Conservation (phyloP, 2,888 invertebrate genomes). For the Stegana nigrithorax region DNA sequence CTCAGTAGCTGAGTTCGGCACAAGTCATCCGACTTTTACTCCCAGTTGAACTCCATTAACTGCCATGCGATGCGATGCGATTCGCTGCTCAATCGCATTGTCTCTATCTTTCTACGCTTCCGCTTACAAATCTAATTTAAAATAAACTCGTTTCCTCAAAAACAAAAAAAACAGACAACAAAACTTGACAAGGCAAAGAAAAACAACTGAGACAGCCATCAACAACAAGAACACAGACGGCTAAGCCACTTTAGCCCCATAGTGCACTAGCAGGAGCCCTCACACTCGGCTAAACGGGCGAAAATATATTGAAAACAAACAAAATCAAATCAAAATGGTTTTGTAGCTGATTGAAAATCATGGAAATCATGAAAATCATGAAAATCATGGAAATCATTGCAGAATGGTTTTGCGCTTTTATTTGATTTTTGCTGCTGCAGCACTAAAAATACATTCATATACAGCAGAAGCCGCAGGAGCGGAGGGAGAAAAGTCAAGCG, state of each 20-base stretch:
- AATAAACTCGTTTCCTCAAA: neutral
- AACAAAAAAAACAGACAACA: neutral
- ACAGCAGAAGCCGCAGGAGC: neutral
- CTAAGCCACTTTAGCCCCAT: conserved; percentile 29
- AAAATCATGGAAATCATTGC: conserved; percentile 25
- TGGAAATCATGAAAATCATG: neutral
- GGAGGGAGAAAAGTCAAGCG: neutral
- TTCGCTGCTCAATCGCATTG: no score
- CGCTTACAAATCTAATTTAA: neutral
- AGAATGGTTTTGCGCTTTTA: conserved; percentile 25
- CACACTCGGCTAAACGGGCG: conserved; percentile 24
- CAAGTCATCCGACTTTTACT: no score
- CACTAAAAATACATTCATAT: no score
- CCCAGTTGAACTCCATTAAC: no score
- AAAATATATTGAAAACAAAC: conserved; percentile 53
- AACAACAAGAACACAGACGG: conserved; percentile 26
- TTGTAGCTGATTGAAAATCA: conserved; percentile 31
- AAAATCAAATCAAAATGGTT: conserved; percentile 48
- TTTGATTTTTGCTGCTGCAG: conserved; percentile 12
- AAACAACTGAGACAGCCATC: conserved; percentile 23
- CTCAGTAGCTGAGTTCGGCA: no score
- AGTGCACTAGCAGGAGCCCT: conserved; percentile 44
- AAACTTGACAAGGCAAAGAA: neutral
- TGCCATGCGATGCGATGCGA: no score
- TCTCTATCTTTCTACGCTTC: no score